Percentiles rank a stretch among this genome's conserved stretches.
phyloP scores from a whole-genome alignment of 2,113 vertebrate species.

The Dunckerocampus dactyliophorus region DNA sequence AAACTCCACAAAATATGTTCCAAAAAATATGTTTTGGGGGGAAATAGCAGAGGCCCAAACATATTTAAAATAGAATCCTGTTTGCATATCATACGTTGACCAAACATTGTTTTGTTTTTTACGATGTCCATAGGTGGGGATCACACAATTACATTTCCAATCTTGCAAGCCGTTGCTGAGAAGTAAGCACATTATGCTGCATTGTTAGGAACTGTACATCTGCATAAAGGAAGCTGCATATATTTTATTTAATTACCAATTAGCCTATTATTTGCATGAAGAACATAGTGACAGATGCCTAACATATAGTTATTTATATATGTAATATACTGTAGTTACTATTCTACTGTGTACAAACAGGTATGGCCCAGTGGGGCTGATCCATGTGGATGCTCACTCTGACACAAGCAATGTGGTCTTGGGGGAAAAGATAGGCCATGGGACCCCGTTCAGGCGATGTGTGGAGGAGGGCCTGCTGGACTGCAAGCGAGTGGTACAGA shows the following conservation, averaged over 20 bases:
- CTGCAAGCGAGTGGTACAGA: conserved; percentile 83
- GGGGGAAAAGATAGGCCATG: conserved; percentile 86
- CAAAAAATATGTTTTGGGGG: too few relatives aligned
- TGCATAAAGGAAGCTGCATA: not conserved
- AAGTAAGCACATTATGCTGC: conserved; percentile 72
- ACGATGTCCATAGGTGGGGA: conserved; percentile 81
- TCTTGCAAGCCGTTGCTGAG: conserved; percentile 85
- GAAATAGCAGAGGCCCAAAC: too few relatives aligned
- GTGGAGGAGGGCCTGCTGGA: conserved; percentile 89
- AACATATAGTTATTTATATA: not conserved
- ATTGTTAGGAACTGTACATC: not conserved
- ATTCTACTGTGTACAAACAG: conserved; percentile 50
- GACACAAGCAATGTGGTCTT: conserved; percentile 78
- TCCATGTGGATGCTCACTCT: conserved; percentile 89
- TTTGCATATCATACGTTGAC: too few relatives aligned
- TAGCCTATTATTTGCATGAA: not conserved
- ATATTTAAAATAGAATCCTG: too few relatives aligned
- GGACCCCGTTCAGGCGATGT: conserved; percentile 84
- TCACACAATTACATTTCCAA: conserved; percentile 91
- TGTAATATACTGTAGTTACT: not conserved
- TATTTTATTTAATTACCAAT: not conserved
- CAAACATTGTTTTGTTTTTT: not conserved
- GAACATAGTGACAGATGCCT: not conserved
- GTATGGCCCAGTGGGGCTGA: conserved; percentile 84
- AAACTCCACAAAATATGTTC: too few relatives aligned